These are phyloP conservation scores for Camelus dromedarius DNA, from an alignment of 2,113 vertebrate genomes.

Conservation along the genomic window DNA sequence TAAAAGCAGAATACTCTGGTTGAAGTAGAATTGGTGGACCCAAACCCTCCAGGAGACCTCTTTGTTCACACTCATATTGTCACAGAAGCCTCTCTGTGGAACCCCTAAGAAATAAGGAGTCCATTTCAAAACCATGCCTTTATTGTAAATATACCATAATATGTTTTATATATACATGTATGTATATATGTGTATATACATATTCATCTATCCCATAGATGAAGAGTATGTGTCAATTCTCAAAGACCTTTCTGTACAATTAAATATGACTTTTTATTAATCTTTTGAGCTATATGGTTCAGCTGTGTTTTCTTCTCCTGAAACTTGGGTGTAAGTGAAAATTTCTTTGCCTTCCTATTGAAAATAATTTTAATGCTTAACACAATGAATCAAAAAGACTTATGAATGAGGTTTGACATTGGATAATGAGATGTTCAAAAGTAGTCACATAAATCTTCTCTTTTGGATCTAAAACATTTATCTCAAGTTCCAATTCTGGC, in stretches of 20 bases:
- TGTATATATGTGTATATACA: neutral
- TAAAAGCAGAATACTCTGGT: neutral
- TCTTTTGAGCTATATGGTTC: neutral
- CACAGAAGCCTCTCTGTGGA: neutral
- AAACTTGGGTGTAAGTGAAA: neutral
- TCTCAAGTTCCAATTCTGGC: neutral
- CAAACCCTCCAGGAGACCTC: neutral
- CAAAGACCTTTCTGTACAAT: neutral
- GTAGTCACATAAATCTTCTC: conserved; percentile 19
- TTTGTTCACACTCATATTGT: neutral
- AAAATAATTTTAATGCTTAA: conserved; percentile 32
- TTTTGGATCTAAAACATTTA: conserved; percentile 26
- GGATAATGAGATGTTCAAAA: conserved; percentile 36
- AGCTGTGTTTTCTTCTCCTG: neutral
- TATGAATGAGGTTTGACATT: neutral
- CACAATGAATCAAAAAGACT: conserved; percentile 40
- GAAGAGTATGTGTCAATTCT: neutral
- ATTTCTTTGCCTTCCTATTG: conserved; percentile 26
- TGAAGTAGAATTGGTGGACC: neutral
- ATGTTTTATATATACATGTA: neutral
- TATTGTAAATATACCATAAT: neutral
- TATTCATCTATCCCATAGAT: neutral
- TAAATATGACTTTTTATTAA: neutral
- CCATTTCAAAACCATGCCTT: neutral
- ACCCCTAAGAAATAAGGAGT: neutral